Evolutionary conservation across 1,140 invertebrate genomes (phyloP), one percentile per base, ranked within the genome.

Genomic region (Tetragnatha versicolor): DNA sequence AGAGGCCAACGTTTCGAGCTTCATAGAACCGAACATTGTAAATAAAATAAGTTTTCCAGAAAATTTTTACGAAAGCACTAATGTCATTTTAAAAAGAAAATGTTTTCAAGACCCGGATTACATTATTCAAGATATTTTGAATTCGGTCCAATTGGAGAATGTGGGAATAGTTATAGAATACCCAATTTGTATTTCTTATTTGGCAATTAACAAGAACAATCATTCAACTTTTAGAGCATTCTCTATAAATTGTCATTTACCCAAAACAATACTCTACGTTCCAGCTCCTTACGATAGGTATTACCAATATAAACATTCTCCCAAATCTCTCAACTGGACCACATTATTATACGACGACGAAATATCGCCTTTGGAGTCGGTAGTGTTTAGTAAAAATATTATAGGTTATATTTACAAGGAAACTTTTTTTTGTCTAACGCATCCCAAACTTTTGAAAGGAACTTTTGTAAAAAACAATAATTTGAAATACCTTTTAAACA

Each of bases 81-180:
- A 49, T 53, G 58, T 51, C 27, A n/a, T 55, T 55, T 29, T 49
- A 2, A 69, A 69, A 69, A 49, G 27, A 37, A 53, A 39, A 37
- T 55, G 49, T 55, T 37, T 70, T 42, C 22, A 37, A 39, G 10
- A 55, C 58, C 68, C 68, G 0, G 27, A 39, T 39, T 53, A 37
- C 27, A 22, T 70, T 14, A 25, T 70, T 5, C 68, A 70, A 55
- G 68, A 70, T 55, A 55, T 70, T 70, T 55, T 70, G 35, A 12
- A 55, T 29, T 70, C 68, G 27, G 12, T 14, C 10, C 33, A 14
- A 27, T 6, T n/a, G n/a, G n/a, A n/a, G 33, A 58, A 25, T n/a
- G 20, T 58, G 4, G 68, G 68, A 14, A 35, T 70, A 6, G 42
- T 70, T 22, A 53, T 70, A 6, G 33, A 70, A 42, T 55, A 27